These are phyloP conservation scores for Leptopilina clavipes DNA, from an alignment of 1,140 invertebrate genomes.

Conservation along the genomic window DNA sequence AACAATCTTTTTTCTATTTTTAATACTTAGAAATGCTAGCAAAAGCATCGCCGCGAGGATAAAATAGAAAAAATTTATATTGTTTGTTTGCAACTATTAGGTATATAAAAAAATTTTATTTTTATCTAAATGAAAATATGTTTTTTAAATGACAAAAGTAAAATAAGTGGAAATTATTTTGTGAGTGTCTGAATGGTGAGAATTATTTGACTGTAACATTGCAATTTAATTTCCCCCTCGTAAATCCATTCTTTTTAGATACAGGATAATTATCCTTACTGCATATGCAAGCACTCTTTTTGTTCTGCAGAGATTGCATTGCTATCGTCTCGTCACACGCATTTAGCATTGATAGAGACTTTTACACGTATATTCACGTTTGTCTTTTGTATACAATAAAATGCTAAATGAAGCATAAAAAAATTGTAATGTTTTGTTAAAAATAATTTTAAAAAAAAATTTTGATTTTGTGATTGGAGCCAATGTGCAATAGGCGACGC, in stretches of 20 bases:
- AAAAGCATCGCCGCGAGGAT: no score
- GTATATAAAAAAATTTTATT: no score
- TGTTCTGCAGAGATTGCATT: not conserved
- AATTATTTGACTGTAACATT: not conserved
- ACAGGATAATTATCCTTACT: not conserved
- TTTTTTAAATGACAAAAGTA: not conserved
- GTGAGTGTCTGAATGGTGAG: not conserved
- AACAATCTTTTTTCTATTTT: not conserved
- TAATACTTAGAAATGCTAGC: no score
- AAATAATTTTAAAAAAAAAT: no score
- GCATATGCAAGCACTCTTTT: conserved; percentile 23
- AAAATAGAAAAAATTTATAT: no score
- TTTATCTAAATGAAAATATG: no score
- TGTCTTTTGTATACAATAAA: no score
- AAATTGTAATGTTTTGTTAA: no score
- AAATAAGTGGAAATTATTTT: not conserved
- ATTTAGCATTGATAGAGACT: not conserved
- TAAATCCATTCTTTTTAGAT: not conserved
- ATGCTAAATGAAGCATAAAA: no score
- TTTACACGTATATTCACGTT: not conserved
- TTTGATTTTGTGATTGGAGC: no score
- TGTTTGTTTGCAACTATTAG: no score
- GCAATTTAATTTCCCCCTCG: conserved; percentile 12
- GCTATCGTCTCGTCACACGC: not conserved
- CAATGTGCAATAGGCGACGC: no score